Evolutionary conservation across 2,797 vertebrate genomes (phyloP), one percentile per base, ranked within the genome.

Genomic region (Craterocephalus amniculus): DNA sequence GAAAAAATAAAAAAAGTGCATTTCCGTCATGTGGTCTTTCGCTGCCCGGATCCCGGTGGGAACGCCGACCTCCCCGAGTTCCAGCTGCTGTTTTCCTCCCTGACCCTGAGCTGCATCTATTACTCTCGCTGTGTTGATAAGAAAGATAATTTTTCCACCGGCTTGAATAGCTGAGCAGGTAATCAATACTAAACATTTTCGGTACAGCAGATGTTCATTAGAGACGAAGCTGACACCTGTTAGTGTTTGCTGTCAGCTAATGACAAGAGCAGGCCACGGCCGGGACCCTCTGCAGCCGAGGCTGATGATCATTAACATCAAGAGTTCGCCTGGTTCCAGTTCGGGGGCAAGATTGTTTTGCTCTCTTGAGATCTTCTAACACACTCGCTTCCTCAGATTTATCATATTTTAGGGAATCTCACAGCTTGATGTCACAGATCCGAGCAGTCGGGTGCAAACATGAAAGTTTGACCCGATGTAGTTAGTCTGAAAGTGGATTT

Each of bases 121-220:
- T 85, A 84, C 83, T 85, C 85, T 88, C 86, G 49, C 83, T 74
- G 78, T 84, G 83, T 81, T 91, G 88, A 90, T 93, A 91, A 91
- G 85, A 89, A 87, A 86, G 86, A 87, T 90, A 67, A 89, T 93
- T 88, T 91, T 89, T 91, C 90, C 89, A 82, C 86, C 79, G 76
- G 81, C 86, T 86, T 85, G 83, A 89, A 88, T 65, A 75, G 87
- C 78, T 32, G 82, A 90, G 88, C 88, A 88, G 88, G n/a, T 89
- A 91, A 91, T 93, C 92, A 86, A 93, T 93, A 92, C 85, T 87
- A 93, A 93, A 91, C 87, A 90, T 93, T 91, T 92, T 91, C 88
- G 58, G 84, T 87, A 83, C 82, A 76, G 85, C 89, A 91, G 87
- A 84, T 90, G 91, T 93, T 92, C 91, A 94, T 92, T 91, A 91